Evolutionary conservation across 2,888 invertebrate species (phyloP).

Genomic region (Orthosia gracilis): DNA sequence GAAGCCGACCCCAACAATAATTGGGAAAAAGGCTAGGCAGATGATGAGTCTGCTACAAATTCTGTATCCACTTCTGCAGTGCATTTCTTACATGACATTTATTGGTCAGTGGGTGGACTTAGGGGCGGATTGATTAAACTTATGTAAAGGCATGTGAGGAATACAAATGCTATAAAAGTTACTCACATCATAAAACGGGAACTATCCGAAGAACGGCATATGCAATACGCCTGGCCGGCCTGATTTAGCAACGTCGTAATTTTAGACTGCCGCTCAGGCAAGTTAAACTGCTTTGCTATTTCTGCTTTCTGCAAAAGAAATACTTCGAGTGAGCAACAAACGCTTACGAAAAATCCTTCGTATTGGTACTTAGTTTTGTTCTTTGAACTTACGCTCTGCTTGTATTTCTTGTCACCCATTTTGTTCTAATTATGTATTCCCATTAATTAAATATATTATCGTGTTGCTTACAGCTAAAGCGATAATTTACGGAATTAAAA

Average conservation of each 20-base stretch:
- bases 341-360: neutral
- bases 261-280: conserved; percentile 97
- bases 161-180: neutral
- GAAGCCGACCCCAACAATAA: too few species aligned
- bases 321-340: conserved; percentile 15
- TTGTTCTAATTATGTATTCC: conserved; percentile 27
- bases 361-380: neutral
- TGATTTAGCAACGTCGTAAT: conserved; percentile 96
- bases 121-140: neutral
- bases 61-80: neutral
- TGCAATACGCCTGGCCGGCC: conserved; percentile 98
- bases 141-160: neutral
- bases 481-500: conserved; percentile 10
- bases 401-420: conserved; percentile 87
- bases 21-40: too few species aligned
- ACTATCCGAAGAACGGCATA: conserved; percentile 98
- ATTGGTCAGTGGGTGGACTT: too few species aligned
- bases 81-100: neutral
- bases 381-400: conserved; percentile 83
- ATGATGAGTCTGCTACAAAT: neutral
- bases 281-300: conserved; percentile 96
- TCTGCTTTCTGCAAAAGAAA: conserved; percentile 93
- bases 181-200: conserved; percentile 99
- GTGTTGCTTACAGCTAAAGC: neutral
- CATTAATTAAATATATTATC: neutral